Evolutionary conservation across 1,140 invertebrate genomes (phyloP), one percentile per base, ranked within the genome.

Genomic region (Bemisia tabaci): DNA sequence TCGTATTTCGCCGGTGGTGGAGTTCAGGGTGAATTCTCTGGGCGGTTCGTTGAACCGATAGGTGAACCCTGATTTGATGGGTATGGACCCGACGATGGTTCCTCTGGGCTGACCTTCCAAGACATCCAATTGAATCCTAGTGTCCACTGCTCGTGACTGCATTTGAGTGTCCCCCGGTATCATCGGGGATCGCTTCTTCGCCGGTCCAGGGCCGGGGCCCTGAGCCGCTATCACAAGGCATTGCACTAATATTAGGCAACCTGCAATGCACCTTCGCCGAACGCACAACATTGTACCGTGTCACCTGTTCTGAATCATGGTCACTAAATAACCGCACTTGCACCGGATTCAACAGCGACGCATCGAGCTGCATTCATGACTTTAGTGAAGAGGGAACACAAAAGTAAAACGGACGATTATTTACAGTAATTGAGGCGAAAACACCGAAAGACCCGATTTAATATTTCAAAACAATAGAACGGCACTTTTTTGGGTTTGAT

Each of bases 1-100:
- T 70, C 82, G 83, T 26, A 96, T 91, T 74, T 91, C 87, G 12
- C 92, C 92, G 0, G 86, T 88, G 1, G 85, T 83, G 0, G 87
- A 81, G 75, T 95, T 91, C 58, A 95, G 76, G 12, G 79, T 78
- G 74, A 95, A 95, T 74, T 95, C 90, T 67, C 84, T 81, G 0
- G 91, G 90, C 12, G 88, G 87, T 75, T 95, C 92, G 77, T 95
- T 95, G 77, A 95, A 95, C 48, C 92, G 83, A 74, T 94, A 94
- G 0, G 88, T 92, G 77, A 94, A 95, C 67, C 88, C 90, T 2
- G 87, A 84, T 75, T 91, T 90, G 2, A 84, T 89, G 22, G 92
- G 92, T 73, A 95, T 94, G 70, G 81, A 82, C 21, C 92, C 93
- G 2, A 94, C 90, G 2, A 87, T 74, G 0, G 89, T 91, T 22